Base-by-base conservation (phyloP, 2,888 invertebrate genomes). In the Myopa testacea region DNA sequence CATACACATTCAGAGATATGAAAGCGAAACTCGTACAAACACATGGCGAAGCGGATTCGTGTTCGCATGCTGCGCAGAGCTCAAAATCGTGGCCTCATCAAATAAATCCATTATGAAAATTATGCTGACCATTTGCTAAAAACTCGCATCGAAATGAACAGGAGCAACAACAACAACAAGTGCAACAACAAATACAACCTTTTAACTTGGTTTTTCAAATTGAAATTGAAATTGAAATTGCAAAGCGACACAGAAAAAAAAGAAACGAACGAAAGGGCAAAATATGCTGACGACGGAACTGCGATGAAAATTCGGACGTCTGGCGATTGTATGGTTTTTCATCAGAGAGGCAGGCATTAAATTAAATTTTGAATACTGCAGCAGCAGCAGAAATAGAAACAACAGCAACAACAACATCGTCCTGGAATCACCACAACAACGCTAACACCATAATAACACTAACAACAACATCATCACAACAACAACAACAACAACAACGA, bases 61-160 rank as follows among this genome's bases (percentile, higher is more conserved):
- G 40, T 7, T 40, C 7, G 7, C 52, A 69, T 70, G 26, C 55
- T 55, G 52, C 52, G 14, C 19, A 50, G 50, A 19, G 19, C 16
- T 45, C 45, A 26, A 16, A 10, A 69, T 58, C n/a, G 16, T 73
- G 62, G 62, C 73, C 62, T 37, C 37, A 75, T 75, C 75, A 75
- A 75, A 75, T 75, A 75, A 75, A 75, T 75, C 75, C 75, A 75
- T 75, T 75, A 75, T 75, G 75, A 75, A 75, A 75, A 75, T 75
- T 75, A 75, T 75, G 75, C 75, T 75, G 75, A 75, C 75, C 75
- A 75, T 75, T 67, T 74, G 74, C 52, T 74, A 58, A 58, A 55
- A 67, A 68, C 55, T 75, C 67, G 14, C 34, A 70, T 52, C 55
- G 14, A 70, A 70, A 70, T 70, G 70, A 55, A 70, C 16, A 70